phyloP scores from a whole-genome alignment of 2,888 invertebrate genomes.

The Spodoptera exigua region DNA sequence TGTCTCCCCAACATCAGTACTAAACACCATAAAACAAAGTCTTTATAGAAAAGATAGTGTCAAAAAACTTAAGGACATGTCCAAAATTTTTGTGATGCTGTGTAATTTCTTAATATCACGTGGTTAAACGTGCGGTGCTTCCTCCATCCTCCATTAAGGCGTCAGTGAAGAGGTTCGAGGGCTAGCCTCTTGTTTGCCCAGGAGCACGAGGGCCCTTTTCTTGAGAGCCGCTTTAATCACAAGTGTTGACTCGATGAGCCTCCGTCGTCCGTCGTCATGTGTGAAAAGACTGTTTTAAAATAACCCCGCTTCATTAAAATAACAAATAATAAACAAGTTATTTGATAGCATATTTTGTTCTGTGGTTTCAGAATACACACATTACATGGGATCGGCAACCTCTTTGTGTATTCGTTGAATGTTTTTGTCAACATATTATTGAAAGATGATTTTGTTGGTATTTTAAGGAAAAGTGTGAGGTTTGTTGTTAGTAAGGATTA shows the following conservation, averaged over 20 bases:
- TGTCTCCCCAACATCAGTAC: too few relatives aligned
- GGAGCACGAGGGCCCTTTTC: conserved; percentile 72
- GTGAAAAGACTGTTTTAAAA: conserved; percentile 60
- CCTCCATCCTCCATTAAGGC: conserved; percentile 81
- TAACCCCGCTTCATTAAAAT: conserved; percentile 18
- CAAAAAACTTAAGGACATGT: not conserved
- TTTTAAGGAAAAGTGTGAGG: too few relatives aligned
- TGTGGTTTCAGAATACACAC: not conserved
- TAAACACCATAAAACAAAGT: too few relatives aligned
- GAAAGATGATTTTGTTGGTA: too few relatives aligned
- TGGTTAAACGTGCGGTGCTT: conserved; percentile 67
- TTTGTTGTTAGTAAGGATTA: too few relatives aligned
- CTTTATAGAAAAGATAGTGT: too few relatives aligned
- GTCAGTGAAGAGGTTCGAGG: conserved; percentile 74
- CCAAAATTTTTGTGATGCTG: conserved; percentile 25
- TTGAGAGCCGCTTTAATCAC: conserved; percentile 83
- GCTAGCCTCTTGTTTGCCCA: conserved; percentile 80
- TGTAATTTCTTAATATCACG: conserved; percentile 50
- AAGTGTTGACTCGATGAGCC: conserved; percentile 78
- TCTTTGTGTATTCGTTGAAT: too few relatives aligned
- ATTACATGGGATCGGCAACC: too few relatives aligned
- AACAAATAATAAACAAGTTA: conserved; percentile 17
- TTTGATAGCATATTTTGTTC: conserved; percentile 25
- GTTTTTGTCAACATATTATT: too few relatives aligned
- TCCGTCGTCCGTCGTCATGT: conserved; percentile 51